Percentiles rank a stretch among this genome's conserved stretches.
Conservation (phyloP, 2,113 vertebrate species). For the Psittacula cyanocephala region DNA sequence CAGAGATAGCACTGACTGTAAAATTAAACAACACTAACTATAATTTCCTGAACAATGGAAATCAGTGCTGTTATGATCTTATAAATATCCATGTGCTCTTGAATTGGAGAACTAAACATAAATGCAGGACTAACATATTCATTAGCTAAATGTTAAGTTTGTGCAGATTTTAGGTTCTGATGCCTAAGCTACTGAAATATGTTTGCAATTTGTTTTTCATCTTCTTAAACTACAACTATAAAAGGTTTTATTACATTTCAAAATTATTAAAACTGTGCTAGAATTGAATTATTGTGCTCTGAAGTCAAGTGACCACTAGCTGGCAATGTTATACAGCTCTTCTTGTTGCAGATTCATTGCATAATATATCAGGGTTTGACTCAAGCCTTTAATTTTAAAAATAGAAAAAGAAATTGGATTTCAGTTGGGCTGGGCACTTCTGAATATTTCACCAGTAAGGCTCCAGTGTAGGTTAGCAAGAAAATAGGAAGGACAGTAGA, state of each 20-base stretch:
- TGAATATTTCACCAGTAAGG: constrained; percentile 14
- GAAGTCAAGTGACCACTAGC: constrained; percentile 63
- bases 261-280: constrained; percentile 30
- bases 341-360: constrained; percentile 19
- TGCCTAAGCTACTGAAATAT: background rate
- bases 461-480: constrained; percentile 1
- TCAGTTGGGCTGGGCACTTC: constrained; percentile 14
- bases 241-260: background rate
- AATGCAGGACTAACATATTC: background rate
- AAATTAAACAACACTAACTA: background rate
- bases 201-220: background rate
- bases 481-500: background rate
- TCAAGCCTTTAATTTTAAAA: constrained; percentile 65
- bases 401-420: constrained; percentile 63
- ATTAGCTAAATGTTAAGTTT: background rate
- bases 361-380: constrained; percentile 44
- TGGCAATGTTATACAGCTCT: constrained; percentile 68
- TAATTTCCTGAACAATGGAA: background rate
- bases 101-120: background rate
- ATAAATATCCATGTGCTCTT: background rate
- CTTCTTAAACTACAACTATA: background rate
- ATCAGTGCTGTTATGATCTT: background rate
- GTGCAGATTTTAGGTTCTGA: background rate
- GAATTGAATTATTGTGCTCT: constrained; percentile 40
- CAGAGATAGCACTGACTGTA: background rate